Base-by-base conservation (phyloP, 1,140 invertebrate genomes). In the Camponotus pennsylvanicus region DNA sequence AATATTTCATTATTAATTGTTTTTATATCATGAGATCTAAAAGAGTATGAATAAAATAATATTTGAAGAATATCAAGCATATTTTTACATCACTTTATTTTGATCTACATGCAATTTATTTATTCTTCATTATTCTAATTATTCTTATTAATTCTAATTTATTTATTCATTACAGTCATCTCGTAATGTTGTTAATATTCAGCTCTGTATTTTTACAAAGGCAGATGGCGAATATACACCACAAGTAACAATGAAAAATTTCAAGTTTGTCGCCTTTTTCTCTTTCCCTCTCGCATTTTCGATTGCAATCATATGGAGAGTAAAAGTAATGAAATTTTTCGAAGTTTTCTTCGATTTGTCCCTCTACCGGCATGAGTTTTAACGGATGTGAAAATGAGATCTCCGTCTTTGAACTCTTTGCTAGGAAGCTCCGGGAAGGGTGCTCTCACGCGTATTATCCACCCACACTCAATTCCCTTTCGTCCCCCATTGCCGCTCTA, bases 361-460 rank as follows among this genome's bases (percentile, higher is more conserved):
- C 49, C 45, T 49, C 21, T 3, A 34, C 45, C 40, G 18, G 32
- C 40, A 42, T 27, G 79, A 83, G 55, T 83, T 83, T 73, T 75
- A 83, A 83, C 79, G 40, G 55, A 83, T 34, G 32, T 32, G 55
- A 59, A 83, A 71, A 83, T 83, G 79, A 61, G 55, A 83, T 83
- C 79, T 73, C 45, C 69, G 79, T 63, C 79, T 83, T 83, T 83
- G 69, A 83, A 83, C 79, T 83, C 57, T 45, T 55, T 21, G 52
- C 52, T 27, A 45, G 18, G 55, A 71, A 82, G 21, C 40, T 59
- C 13, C 13, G 27, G 42, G 79, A 82, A 69, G 73, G 67, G 27
- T 82, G 55, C 79, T 83, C 69, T 75, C 79, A 70, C 79, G 69
- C 79, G 55, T 83, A 83, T 83, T 83, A 83, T 83, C 55, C 79